Conservation (phyloP, 1,140 invertebrate species). For the Drosophila pallidifrons region DNA sequence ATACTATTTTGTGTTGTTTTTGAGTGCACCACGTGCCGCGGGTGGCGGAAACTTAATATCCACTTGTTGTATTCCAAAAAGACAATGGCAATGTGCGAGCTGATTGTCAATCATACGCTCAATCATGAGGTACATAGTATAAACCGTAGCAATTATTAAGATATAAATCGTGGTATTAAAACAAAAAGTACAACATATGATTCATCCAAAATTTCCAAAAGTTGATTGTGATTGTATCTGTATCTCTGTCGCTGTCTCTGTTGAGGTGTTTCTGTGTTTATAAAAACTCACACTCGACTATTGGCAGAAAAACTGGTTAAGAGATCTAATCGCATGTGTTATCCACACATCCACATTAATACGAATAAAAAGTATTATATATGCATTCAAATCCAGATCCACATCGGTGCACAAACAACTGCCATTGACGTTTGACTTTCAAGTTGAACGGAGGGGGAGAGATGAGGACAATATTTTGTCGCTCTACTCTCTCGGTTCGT, state of each 20-base stretch:
- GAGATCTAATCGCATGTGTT: constrained; percentile 4
- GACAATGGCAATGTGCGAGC: constrained; percentile 75
- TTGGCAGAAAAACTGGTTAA: constrained; percentile 33
- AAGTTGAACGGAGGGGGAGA: background rate
- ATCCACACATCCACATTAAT: constrained; percentile 1
- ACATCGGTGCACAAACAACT: constrained; percentile 29
- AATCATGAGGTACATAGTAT: constrained; percentile 70
- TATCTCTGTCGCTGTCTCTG: background rate
- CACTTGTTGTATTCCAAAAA: constrained; percentile 15
- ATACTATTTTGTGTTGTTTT: background rate
- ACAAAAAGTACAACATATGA: constrained; percentile 6
- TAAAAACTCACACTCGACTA: background rate
- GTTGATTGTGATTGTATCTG: constrained; percentile 6
- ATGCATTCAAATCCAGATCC: constrained; percentile 1
- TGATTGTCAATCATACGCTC: constrained; percentile 76
- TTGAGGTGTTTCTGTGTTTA: constrained; percentile 1
- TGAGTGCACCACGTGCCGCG: constrained; percentile 54
- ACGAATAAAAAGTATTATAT: background rate
- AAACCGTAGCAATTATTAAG: constrained; percentile 4
- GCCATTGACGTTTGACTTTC: constrained; percentile 69
- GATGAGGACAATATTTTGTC: constrained; percentile 10
- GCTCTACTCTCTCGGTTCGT: background rate
- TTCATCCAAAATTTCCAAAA: constrained; percentile 17
- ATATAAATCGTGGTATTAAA: background rate
- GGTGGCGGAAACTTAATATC: constrained; percentile 49